Evolutionary conservation across 1,140 invertebrate species (phyloP), one percentile per base, ranked within the genome.

Genomic region (Olivierus martensii): DNA sequence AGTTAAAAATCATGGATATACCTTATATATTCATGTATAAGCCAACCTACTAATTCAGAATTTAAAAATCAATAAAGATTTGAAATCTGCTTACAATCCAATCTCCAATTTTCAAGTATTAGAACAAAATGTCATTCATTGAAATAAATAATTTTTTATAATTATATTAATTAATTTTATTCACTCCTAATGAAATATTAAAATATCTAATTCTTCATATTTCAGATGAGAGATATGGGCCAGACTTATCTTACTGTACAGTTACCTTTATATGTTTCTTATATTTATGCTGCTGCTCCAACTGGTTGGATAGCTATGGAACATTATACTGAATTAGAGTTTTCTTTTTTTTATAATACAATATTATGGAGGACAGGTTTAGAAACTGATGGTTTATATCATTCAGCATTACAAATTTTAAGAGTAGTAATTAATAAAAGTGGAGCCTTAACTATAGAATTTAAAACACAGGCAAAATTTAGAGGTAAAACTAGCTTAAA

Each of bases 261-360:
- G 2, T 67, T 74, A 7, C 73, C 73, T 14, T 55, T 75, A 15
- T 69, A 71, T 59, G 69, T 74, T 15, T 72, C 72, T 2, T 72
- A 73, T 52, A 59, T 74, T 22, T 70, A 68, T 58, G 64, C 67
- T 36, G 52, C 59, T 28, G 64, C 70, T 3, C 67, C 70, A 5
- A 61, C 64, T 50, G 69, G 71, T 3, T 74, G 72, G 72, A 66
- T 67, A 2, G 67, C 70, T 3, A 54, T 74, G 34, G 71, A 74
- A 46, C 71, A 73, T 49, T 63, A 63, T 15, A 71, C 71, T 22
- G 69, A 71, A 59, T 63, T 74, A 59, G 69, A 72, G 53, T 66
- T 73, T 34, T 71, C 71, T 4, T 71, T 74, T 52, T 70, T 67
- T 55, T 73, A 74, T 57, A 63, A 68, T 54, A 68, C 67, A 17